Conservation (phyloP, 2,797 vertebrate genomes). For the Odontamblyopus rebecca region DNA sequence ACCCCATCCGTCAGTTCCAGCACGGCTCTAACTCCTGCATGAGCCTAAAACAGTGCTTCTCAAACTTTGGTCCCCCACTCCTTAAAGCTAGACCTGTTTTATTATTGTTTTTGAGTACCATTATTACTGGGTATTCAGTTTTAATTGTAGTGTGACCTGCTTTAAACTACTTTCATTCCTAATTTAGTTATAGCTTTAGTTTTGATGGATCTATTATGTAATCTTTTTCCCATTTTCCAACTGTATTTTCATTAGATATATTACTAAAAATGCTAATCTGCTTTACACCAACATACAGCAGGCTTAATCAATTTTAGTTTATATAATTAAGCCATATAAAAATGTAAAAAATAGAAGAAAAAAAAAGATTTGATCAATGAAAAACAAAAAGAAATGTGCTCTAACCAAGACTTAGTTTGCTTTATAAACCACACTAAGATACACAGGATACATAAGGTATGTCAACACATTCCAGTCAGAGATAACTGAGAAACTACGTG, state of each 20-base stretch:
- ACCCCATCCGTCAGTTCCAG: constrained; percentile 34
- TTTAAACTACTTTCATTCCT: background rate
- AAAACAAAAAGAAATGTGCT: constrained; percentile 1
- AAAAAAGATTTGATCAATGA: background rate
- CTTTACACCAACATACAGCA: background rate
- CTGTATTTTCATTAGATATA: too few relatives aligned
- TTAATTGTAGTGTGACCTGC: background rate
- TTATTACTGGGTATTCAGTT: background rate
- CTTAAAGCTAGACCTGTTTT: background rate
- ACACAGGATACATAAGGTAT: constrained; percentile 1
- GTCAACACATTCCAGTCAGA: constrained; percentile 32
- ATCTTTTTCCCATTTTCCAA: background rate
- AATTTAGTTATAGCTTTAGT: background rate
- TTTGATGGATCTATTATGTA: background rate
- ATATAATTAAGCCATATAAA: background rate
- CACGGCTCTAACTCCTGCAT: constrained; percentile 27
- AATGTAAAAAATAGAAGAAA: background rate
- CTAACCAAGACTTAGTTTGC: constrained; percentile 3
- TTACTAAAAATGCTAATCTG: background rate
- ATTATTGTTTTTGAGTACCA: background rate
- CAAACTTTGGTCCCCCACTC: background rate
- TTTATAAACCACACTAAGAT: constrained; percentile 13
- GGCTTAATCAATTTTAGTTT: background rate
- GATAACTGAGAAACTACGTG: constrained; percentile 18
- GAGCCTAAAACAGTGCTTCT: constrained; percentile 15